phyloP scores from a whole-genome alignment of 2,797 vertebrate genomes.

The Setipinna tenuifilis region DNA sequence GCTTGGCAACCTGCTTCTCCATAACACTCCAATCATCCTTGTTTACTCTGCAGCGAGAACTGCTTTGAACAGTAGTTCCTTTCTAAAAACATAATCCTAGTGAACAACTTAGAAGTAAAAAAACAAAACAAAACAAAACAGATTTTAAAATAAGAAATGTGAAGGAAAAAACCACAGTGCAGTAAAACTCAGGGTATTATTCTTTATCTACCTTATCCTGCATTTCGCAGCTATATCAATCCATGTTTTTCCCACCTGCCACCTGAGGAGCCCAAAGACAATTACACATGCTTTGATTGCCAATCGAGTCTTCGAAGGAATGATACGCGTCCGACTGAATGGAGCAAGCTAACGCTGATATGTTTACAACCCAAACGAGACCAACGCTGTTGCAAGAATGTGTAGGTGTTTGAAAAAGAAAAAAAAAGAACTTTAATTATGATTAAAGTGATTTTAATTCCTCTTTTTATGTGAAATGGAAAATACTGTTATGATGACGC shows the following conservation, averaged over 20 bases:
- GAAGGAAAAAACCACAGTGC: slow-evolving; percentile 61
- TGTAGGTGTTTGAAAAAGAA: slow-evolving; percentile 71
- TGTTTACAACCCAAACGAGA: slow-evolving; percentile 84
- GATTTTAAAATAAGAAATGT: slow-evolving; percentile 56
- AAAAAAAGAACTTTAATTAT: slow-evolving; percentile 70
- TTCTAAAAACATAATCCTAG: slow-evolving; percentile 17
- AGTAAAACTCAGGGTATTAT: slow-evolving; percentile 81
- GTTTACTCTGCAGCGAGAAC: slow-evolving; percentile 66
- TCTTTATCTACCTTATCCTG: slow-evolving; percentile 73
- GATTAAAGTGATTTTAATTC: slow-evolving; percentile 77
- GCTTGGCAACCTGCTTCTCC: slow-evolving; percentile 73
- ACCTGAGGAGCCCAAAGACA: slow-evolving; percentile 77
- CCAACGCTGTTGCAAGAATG: slow-evolving; percentile 84
- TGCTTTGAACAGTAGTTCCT: slow-evolving; percentile 66
- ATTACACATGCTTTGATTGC: slow-evolving; percentile 65
- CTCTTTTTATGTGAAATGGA: slow-evolving; percentile 78
- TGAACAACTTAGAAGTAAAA: slow-evolving; percentile 60
- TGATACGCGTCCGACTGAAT: slow-evolving; percentile 68
- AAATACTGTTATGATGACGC: slow-evolving; percentile 74
- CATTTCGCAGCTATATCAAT: slow-evolving; percentile 68
- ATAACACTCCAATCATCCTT: slow-evolving; percentile 73
- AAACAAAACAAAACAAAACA: slow-evolving; percentile 52
- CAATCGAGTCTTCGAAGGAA: slow-evolving; percentile 70
- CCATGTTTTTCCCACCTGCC: slow-evolving; percentile 69
- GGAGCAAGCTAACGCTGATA: slow-evolving; percentile 71